Base-by-base conservation (phyloP, 2,888 invertebrate species). In the Andrena dorsata region DNA sequence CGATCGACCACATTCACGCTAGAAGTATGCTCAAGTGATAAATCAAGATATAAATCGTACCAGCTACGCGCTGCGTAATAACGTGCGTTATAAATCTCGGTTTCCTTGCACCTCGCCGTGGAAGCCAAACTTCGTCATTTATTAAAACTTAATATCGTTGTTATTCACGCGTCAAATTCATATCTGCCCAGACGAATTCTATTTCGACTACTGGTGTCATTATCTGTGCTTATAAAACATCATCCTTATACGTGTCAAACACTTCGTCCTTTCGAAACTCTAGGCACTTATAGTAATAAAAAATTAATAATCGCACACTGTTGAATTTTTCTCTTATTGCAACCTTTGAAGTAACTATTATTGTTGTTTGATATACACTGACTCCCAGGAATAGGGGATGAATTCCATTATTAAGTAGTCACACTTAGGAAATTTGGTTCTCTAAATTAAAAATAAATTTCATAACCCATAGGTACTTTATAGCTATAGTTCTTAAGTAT, bases 41-140 rank as follows among this genome's bases (percentile, higher is more conserved):
- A 69, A 69, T 76, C 77, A 75, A 41, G 30, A n/a, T 61, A 76
- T 60, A 77, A 41, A 77, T 77, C 35, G 61, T 8, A 10, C 16
- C 10, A 5, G 10, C 16, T 49, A 75, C 32, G 35, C 20, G 20
- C 35, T 51, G 26, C 65, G 65, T 65, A 75, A 75, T 75, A 65
- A 51, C 8, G 49, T 13, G 28, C 20, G 23, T 65, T 76, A 51
- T 30, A 65, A 76, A 77, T 65, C 35, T 23, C 49, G 58, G 28
- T 60, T 76, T 76, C 47, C 35, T 76, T 13, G 20, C 13, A 10
- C 7, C 10, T 23, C 2, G 4, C 30, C 23, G 10, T 16, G 4
- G 10, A 10, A n/a, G 16, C 26, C 32, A 10, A 35, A 64, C 13
- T 26, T 41, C 2, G 64, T 47, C 10, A 6, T 49, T 76, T 49